phyloP scores from a whole-genome alignment of 2,797 vertebrate species.

The Discoglossus pictus region DNA sequence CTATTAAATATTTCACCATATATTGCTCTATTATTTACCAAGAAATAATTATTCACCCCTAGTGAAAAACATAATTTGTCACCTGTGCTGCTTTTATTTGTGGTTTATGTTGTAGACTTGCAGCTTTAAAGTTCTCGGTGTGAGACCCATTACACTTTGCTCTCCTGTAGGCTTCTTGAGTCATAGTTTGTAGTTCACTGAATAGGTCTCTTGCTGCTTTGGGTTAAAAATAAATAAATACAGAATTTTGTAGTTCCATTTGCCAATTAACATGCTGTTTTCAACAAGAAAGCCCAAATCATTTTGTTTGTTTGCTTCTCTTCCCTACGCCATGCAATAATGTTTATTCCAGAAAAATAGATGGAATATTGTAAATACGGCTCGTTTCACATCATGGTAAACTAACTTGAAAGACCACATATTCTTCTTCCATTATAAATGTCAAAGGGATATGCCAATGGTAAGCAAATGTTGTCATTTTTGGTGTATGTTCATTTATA shows the following conservation, averaged over 20 bases:
- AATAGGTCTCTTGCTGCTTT: constrained; percentile 37
- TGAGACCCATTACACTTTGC: constrained; percentile 23
- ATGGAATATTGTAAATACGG: too few relatives aligned
- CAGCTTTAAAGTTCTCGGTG: constrained; percentile 19
- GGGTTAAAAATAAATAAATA: constrained; percentile 31
- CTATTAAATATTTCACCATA: background rate
- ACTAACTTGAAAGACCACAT: too few relatives aligned
- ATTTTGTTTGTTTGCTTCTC: background rate
- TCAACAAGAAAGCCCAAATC: constrained; percentile 1
- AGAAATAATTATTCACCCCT: constrained; percentile 4
- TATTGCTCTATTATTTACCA: background rate
- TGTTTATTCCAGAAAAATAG: background rate
- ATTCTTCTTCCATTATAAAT: too few relatives aligned
- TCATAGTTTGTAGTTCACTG: constrained; percentile 18
- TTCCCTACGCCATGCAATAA: background rate
- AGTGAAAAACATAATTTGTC: constrained; percentile 12
- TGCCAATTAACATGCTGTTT: constrained; percentile 24
- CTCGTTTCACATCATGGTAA: too few relatives aligned
- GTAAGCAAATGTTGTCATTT: too few relatives aligned
- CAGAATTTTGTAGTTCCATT: constrained; percentile 19
- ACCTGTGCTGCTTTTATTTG: constrained; percentile 10
- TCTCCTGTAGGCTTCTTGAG: constrained; percentile 15
- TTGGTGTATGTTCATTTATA: too few relatives aligned
- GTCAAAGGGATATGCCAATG: too few relatives aligned
- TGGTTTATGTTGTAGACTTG: background rate